phyloP scores from a whole-genome alignment of 2,113 vertebrate species.

The Chaetorhynchus papuensis region DNA sequence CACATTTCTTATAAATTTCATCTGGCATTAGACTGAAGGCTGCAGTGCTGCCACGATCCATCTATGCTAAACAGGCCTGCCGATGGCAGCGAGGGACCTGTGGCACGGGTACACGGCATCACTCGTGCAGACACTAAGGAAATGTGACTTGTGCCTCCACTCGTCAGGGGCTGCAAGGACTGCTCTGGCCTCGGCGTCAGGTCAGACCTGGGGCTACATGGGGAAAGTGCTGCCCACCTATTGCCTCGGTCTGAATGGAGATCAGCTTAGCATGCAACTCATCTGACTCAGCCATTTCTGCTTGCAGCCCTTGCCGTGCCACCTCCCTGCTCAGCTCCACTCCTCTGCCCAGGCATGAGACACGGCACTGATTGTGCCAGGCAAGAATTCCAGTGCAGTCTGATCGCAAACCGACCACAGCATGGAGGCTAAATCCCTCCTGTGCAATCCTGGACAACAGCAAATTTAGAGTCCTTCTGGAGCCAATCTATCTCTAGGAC shows the following conservation, averaged over 20 bases:
- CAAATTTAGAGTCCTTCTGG: background rate
- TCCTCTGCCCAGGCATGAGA: background rate
- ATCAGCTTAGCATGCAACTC: background rate
- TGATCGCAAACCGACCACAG: accelerated
- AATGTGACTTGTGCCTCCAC: background rate
- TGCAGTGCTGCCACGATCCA: background rate
- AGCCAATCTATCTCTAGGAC: background rate
- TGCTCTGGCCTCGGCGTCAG: background rate
- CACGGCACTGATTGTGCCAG: accelerated
- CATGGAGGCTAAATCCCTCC: background rate
- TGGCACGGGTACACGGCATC: background rate
- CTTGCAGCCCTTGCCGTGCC: background rate
- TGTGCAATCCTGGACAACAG: background rate
- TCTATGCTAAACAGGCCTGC: background rate
- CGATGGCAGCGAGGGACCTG: background rate
- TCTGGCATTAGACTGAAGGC: background rate
- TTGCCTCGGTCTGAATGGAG: background rate
- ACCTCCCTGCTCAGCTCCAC: background rate
- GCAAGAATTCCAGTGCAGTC: background rate
- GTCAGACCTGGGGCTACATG: background rate
- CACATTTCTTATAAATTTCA: background rate
- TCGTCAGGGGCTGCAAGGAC: background rate
- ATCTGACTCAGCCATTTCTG: background rate
- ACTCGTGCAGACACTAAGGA: background rate
- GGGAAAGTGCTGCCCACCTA: background rate